Evolutionary conservation across 2,888 invertebrate genomes (phyloP), one percentile per base, ranked within the genome.

Genomic region (Tachina fera): DNA sequence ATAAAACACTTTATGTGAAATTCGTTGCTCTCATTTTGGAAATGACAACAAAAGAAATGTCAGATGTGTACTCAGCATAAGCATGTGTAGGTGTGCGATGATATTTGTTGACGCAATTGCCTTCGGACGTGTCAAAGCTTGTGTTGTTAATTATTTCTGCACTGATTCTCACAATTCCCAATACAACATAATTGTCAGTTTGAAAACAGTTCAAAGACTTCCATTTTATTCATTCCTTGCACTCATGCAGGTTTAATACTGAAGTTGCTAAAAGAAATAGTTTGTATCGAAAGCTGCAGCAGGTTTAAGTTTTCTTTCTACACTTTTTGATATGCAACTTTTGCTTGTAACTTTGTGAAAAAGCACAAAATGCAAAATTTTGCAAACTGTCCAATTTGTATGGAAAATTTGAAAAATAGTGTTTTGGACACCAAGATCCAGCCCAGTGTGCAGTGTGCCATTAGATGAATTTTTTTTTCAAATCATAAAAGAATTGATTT

Each of bases 111-210:
- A 31, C 22, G 13, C 41, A 60, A 51, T 49, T 60, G 14, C 11
- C 19, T 68, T 49, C 51, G 49, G 39, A 58, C 51, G 45, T 70
- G 56, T 71, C 19, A 79, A 71, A 11, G 19, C 56, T 63, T 76
- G 70, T 65, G 39, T 22, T 56, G 19, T 56, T 22, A 4, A 79
- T 70, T 75, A 79, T 51, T 84, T 84, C 74, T 58, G 61, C 83
- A 60, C 68, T 74, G 56, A 47, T 83, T 78, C 72, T 13, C 70
- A 19, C 13, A 11, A 65, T 75, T 16, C 31, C 47, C 58, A 70
- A 56, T 65, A 45, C 49, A 58, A 70, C 79, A 68, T 79, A 75
- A 71, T 70, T 79, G 78, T 16, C 70, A 74, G 58, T 79, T 75
- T 63, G 31, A 63, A 79, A 43, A 58, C 56, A 47, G 74, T 53